Evolutionary conservation across 1,140 invertebrate genomes (phyloP).

Genomic region (Sinonovacula constricta): DNA sequence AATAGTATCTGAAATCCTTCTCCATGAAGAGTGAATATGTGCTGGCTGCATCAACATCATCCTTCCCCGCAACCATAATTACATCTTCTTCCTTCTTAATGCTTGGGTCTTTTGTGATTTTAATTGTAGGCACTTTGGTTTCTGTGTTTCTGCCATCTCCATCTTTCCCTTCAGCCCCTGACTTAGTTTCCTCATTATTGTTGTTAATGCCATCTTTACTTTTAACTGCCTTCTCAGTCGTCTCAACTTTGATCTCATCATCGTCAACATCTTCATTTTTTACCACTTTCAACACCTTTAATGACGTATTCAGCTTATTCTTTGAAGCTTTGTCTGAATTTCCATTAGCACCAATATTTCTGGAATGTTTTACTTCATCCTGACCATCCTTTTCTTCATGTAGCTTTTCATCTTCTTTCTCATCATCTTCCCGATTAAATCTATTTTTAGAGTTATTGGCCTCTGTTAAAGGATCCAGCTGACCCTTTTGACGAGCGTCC

Average conservation of each 20-base stretch:
- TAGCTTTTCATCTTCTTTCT: background rate
- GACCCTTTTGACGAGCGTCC: constrained; percentile 9
- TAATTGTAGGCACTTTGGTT: too few relatives aligned
- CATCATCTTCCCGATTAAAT: background rate
- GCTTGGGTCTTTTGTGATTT: background rate
- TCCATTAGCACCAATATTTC: background rate
- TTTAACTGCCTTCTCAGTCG: background rate
- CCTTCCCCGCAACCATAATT: constrained; percentile 48
- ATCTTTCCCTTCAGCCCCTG: too few relatives aligned
- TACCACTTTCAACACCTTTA: constrained; percentile 3
- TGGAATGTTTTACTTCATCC: background rate
- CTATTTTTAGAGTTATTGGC: constrained; percentile 25
- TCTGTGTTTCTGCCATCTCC: too few relatives aligned
- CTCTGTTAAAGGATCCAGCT: constrained; percentile 34
- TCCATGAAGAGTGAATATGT: constrained; percentile 78
- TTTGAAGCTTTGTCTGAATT: background rate
- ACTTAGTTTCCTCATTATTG: background rate
- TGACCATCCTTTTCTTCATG: background rate
- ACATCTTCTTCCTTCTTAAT: constrained; percentile 20
- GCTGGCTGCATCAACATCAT: constrained; percentile 66
- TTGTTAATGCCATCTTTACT: background rate
- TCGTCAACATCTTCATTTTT: constrained; percentile 11
- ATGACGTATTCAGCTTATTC: background rate
- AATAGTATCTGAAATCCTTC: constrained; percentile 80
- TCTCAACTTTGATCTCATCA: background rate